Evolutionary conservation across 2,888 invertebrate species (phyloP).

Genomic region (Thereva nobilitata): DNA sequence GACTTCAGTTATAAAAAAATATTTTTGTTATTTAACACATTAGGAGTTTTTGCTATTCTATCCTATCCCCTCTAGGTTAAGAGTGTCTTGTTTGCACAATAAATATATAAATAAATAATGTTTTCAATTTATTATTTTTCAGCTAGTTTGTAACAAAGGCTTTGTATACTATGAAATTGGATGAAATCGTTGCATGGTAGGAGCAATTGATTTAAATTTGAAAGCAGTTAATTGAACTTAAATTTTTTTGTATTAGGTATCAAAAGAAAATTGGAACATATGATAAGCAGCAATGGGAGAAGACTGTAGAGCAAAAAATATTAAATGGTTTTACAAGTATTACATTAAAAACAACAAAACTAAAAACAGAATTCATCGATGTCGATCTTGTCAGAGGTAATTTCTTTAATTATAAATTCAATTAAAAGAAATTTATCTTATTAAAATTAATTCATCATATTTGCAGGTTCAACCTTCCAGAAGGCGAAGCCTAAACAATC

Average conservation of each 20-base stretch:
- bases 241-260: slow-evolving; percentile 67
- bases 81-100: too few species aligned
- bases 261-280: slow-evolving; percentile 95
- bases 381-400: slow-evolving; percentile 92
- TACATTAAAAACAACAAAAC: slow-evolving; percentile 75
- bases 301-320: slow-evolving; percentile 89
- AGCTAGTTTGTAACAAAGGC: too few species aligned
- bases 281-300: slow-evolving; percentile 97
- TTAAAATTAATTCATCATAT: background rate
- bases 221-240: background rate
- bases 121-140: too few species aligned
- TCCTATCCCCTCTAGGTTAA: too few species aligned
- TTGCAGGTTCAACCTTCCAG: slow-evolving; percentile 87
- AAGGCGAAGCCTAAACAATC: slow-evolving; percentile 95
- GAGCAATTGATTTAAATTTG: background rate
- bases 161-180: slow-evolving; percentile 56
- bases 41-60: too few species aligned
- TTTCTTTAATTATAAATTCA: background rate
- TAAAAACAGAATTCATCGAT: slow-evolving; percentile 92
- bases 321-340: slow-evolving; percentile 82
- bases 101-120: too few species aligned
- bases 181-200: slow-evolving; percentile 59
- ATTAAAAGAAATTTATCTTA: background rate
- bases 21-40: too few species aligned
- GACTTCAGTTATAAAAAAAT: too few species aligned